These are phyloP conservation scores for Calonectris borealis DNA, from an alignment of 2,113 vertebrate species.

Conservation along the genomic window DNA sequence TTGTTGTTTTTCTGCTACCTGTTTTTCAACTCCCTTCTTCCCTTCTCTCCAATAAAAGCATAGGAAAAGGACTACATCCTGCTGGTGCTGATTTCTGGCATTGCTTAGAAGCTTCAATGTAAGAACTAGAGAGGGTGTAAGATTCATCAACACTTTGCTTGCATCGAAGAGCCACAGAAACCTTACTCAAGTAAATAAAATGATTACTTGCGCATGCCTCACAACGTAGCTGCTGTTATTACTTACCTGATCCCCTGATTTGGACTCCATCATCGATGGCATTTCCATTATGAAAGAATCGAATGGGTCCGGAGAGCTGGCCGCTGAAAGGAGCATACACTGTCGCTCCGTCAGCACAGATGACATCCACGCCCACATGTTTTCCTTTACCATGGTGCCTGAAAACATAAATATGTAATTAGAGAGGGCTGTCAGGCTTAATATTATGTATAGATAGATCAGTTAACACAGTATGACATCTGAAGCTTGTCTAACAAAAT, in stretches of 20 bases:
- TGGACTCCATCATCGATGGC: constrained; percentile 77
- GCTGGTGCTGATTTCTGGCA: background rate
- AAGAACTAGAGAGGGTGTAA: background rate
- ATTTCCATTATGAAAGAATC: constrained; percentile 64
- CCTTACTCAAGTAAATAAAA: background rate
- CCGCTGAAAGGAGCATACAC: constrained; percentile 79
- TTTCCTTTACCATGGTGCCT: background rate
- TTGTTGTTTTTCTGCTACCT: background rate
- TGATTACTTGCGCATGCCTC: fast-evolving
- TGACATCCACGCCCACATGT: constrained; percentile 73
- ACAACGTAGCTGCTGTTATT: background rate
- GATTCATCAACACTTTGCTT: background rate
- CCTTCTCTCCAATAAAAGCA: background rate
- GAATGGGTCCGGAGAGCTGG: constrained; percentile 62
- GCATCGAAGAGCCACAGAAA: background rate
- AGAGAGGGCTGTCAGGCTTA: background rate
- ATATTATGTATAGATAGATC: fast-evolving
- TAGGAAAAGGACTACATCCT: background rate
- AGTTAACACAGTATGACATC: background rate
- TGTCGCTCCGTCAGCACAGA: constrained; percentile 69
- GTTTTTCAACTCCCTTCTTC: background rate
- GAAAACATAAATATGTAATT: background rate
- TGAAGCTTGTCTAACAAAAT: background rate
- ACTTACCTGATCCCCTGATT: constrained; percentile 72
- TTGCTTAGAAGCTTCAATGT: background rate